These are phyloP conservation scores for Xylocopa sonorina DNA, from an alignment of 1,140 invertebrate genomes.

Conservation along the genomic window DNA sequence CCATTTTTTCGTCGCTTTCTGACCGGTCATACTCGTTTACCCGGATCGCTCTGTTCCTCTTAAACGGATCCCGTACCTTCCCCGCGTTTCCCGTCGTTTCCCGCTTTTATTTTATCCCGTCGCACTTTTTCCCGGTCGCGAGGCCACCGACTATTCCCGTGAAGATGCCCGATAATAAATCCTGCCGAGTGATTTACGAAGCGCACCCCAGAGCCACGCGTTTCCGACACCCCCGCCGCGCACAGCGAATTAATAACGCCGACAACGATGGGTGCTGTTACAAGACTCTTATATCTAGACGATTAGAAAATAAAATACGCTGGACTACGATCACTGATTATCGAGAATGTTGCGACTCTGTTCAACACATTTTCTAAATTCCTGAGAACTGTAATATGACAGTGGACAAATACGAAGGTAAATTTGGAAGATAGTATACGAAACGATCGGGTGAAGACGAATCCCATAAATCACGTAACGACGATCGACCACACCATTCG, in stretches of 20 bases:
- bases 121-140: not conserved
- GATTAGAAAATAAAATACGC: not conserved
- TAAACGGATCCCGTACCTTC: not conserved
- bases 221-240: constrained; percentile 6
- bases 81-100: not conserved
- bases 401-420: not conserved
- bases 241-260: constrained; percentile 29
- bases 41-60: not conserved
- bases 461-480: constrained; percentile 27
- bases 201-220: not conserved
- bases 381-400: no score
- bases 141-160: constrained; percentile 42
- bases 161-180: constrained; percentile 62
- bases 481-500: constrained; percentile 22
- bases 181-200: constrained; percentile 56
- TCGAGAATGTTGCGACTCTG: constrained; percentile 11
- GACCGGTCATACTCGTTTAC: not conserved
- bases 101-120: not conserved
- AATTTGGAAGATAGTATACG: not conserved
- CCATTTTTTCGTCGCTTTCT: constrained; percentile 7
- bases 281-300: not conserved
- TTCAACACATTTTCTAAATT: no score
- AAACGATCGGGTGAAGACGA: not conserved
- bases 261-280: constrained; percentile 13
- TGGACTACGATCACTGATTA: not conserved